Evolutionary conservation across 2,113 vertebrate genomes (phyloP).

Genomic region (Rana temporaria): DNA sequence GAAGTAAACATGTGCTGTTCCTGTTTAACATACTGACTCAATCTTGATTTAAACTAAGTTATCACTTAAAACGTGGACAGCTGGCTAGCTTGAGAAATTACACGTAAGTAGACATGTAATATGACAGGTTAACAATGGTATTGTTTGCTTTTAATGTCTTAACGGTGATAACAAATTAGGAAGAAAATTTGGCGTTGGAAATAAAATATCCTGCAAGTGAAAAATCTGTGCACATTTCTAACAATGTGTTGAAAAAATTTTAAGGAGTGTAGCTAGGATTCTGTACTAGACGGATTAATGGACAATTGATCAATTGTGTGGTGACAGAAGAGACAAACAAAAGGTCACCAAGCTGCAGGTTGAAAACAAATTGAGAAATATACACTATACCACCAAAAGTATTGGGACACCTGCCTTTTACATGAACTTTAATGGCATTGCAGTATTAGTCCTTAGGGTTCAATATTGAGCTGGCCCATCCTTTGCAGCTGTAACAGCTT

Average conservation of each 20-base stretch:
- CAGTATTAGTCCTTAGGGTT: too few relatives aligned
- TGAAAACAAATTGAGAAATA: neutral
- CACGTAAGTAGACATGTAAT: conserved; percentile 29
- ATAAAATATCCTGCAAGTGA: neutral
- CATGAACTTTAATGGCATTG: too few relatives aligned
- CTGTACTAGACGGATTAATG: conserved; percentile 9
- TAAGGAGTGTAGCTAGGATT: conserved; percentile 3
- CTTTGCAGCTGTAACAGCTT: too few relatives aligned
- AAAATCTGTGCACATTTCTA: neutral
- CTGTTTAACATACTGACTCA: conserved; percentile 51
- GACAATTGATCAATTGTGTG: conserved; percentile 33
- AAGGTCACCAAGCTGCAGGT: conserved; percentile 1
- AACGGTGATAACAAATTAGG: neutral
- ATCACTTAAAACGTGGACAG: conserved; percentile 33
- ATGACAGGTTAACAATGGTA: conserved; percentile 36
- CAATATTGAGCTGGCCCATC: too few relatives aligned
- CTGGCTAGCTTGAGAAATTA: conserved; percentile 18
- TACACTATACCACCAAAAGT: too few relatives aligned
- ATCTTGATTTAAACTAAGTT: conserved; percentile 44
- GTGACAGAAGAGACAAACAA: neutral
- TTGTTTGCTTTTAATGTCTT: conserved; percentile 1
- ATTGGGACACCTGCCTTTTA: too few relatives aligned
- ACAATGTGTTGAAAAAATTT: conserved; percentile 10
- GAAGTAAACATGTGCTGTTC: conserved; percentile 32
- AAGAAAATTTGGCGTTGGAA: neutral